A percentile compares a stretch with the other conserved stretches of the same genome.
Evolutionary conservation across 2,888 invertebrate genomes (phyloP).

Genomic region (Yponomeuta malinellus): DNA sequence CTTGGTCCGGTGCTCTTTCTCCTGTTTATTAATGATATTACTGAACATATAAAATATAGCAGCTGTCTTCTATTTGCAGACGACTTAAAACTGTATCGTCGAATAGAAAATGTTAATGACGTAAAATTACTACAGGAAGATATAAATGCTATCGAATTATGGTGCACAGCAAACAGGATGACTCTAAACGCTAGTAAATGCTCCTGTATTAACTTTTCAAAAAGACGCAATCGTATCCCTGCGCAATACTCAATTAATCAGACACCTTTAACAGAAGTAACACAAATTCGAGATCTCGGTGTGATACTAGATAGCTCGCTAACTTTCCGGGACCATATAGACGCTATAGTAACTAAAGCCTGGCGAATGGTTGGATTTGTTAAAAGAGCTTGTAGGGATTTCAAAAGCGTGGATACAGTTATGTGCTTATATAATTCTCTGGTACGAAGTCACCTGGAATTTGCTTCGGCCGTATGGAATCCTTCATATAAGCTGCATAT

Average conservation of each 20-base stretch:
- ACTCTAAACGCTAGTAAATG: background rate
- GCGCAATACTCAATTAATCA: background rate
- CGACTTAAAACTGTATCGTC: background rate
- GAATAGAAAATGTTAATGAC: background rate
- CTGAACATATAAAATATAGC: background rate
- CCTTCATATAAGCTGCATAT: too few relatives aligned
- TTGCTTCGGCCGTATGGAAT: too few relatives aligned
- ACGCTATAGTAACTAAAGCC: background rate
- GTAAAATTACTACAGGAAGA: background rate
- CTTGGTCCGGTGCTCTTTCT: conserved; percentile 1
- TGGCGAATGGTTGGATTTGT: background rate
- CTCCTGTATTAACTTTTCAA: background rate
- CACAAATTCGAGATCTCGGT: background rate
- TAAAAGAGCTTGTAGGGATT: too few relatives aligned
- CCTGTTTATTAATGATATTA: conserved; percentile 2
- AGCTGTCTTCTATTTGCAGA: conserved; percentile 2
- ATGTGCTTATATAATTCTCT: too few relatives aligned
- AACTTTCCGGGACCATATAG: background rate
- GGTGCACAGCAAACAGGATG: background rate
- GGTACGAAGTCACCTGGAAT: too few relatives aligned
- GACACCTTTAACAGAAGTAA: background rate
- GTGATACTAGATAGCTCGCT: background rate
- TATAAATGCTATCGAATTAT: background rate
- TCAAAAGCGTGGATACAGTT: too few relatives aligned
- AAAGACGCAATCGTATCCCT: background rate